Conservation (phyloP, 2,888 invertebrate genomes). For the Trissolcus japonicus region DNA sequence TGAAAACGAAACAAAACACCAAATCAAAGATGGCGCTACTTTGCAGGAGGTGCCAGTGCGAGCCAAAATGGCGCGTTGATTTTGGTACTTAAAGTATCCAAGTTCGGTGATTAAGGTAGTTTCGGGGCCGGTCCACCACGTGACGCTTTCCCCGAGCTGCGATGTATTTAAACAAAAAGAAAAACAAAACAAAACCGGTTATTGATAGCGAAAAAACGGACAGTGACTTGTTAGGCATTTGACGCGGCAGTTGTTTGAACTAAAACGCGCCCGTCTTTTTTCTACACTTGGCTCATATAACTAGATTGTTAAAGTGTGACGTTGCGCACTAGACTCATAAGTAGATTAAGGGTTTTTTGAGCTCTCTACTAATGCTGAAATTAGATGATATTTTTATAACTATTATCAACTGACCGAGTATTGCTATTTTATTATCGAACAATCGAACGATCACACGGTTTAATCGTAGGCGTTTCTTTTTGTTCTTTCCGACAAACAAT, state of each 20-base stretch:
- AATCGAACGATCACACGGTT: constrained; percentile 63
- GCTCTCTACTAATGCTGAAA: constrained; percentile 71
- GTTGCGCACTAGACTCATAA: constrained; percentile 60
- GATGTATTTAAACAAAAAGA: constrained; percentile 19
- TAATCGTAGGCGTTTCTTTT: constrained; percentile 61
- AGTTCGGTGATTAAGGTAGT: too few relatives aligned
- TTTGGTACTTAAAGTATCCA: too few relatives aligned
- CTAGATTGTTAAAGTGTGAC: constrained; percentile 63
- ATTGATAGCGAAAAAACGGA: constrained; percentile 61
- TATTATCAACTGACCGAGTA: constrained; percentile 70
- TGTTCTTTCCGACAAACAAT: constrained; percentile 51
- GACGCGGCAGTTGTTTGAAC: constrained; percentile 5
- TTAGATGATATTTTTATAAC: constrained; percentile 72
- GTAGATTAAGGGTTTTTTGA: constrained; percentile 65
- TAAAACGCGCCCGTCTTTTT: constrained; percentile 24
- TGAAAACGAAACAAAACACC: too few relatives aligned
- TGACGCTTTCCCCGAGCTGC: background rate
- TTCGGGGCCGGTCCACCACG: background rate
- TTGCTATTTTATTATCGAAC: constrained; percentile 72
- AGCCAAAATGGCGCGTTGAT: too few relatives aligned
- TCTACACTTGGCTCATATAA: constrained; percentile 62
- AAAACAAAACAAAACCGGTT: constrained; percentile 33
- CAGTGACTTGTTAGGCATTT: constrained; percentile 72
- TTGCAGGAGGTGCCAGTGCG: background rate
- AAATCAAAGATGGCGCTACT: background rate